phyloP scores from a whole-genome alignment of 92 coral and sea anemone species.

The Porites rus region DNA sequence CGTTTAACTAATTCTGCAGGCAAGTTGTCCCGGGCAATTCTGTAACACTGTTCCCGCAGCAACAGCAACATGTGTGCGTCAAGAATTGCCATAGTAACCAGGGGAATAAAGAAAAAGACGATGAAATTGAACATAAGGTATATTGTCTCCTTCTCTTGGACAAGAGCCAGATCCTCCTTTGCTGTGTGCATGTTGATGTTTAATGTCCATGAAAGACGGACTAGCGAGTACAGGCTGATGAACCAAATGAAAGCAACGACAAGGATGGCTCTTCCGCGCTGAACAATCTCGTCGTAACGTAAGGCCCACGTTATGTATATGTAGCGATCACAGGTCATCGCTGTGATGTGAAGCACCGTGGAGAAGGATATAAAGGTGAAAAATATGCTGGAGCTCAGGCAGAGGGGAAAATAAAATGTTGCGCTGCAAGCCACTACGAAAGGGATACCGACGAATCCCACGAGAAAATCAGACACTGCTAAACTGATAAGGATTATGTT shows the following conservation, averaged over 20 bases:
- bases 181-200: neutral
- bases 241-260: constrained; percentile 32
- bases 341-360: constrained; percentile 45
- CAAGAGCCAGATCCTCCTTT: neutral
- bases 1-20: constrained; percentile 26
- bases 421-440: constrained; percentile 29
- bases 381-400: constrained; percentile 11
- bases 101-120: constrained; percentile 29
- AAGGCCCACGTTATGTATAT: constrained; percentile 48
- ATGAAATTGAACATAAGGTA: constrained; percentile 13
- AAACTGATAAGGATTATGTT: constrained; percentile 46
- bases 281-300: constrained; percentile 33
- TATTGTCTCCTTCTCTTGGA: constrained; percentile 12
- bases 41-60: constrained; percentile 25
- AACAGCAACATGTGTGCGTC: constrained; percentile 40
- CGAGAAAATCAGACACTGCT: constrained; percentile 51
- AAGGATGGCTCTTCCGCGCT: constrained; percentile 5
- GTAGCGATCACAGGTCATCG: constrained; percentile 51
- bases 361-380: constrained; percentile 32
- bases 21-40: constrained; percentile 41
- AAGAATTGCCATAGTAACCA: constrained; percentile 29
- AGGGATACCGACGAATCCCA: constrained; percentile 43
- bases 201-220: constrained; percentile 36
- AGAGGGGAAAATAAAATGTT: neutral
- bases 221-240: constrained; percentile 4